Base-by-base conservation (phyloP, 2,888 invertebrate species). In the Acanthosoma haemorrhoidale region DNA sequence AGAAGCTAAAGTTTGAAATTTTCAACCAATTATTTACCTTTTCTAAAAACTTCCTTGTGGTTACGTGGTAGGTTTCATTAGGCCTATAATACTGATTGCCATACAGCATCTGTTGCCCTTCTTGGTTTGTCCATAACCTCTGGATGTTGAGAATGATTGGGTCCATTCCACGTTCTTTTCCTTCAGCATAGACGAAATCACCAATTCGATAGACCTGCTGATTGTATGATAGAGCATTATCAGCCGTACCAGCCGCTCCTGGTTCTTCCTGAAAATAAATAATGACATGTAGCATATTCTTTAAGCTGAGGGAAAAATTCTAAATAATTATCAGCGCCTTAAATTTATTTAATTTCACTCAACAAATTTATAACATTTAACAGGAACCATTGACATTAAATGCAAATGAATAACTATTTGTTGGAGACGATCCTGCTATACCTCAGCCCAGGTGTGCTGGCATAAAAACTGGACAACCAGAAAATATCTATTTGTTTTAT, bases 61-160 rank as follows among this genome's bases (percentile, higher is more conserved):
- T 91, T 6, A 96, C 86, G 81, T 99, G 98, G 82, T 90, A 97
- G 0, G 99, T 99, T 81, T 99, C 97, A 77, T 91, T 90, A 0
- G 98, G 98, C 68, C 96, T 86, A 76, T 85, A 90, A 79, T 94
- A 97, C 77, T 93, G 89, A 78, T 91, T 92, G n/a, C 94, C 96
- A 77, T 93, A 91, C 76, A 96, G 84, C 88, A 93, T 92, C 76
- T 92, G 90, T 73, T 91, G 88, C 1, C 75, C 75, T 69, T 75
- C 90, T 84, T 0, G 88, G 77, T 91, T 93, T 13, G 90, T 92
- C 90, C 91, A 96, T 13, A 98, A 84, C 1, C 94, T 85, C 79
- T 96, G 94, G 58, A 96, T 91, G 75, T 92, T 87, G 71, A 94
- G 87, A 51, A 97, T 92, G 75, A 90, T 86, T 0, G 89, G 87